Conservation (phyloP, 1,140 invertebrate genomes). For the Himalopsyche phryganea region DNA sequence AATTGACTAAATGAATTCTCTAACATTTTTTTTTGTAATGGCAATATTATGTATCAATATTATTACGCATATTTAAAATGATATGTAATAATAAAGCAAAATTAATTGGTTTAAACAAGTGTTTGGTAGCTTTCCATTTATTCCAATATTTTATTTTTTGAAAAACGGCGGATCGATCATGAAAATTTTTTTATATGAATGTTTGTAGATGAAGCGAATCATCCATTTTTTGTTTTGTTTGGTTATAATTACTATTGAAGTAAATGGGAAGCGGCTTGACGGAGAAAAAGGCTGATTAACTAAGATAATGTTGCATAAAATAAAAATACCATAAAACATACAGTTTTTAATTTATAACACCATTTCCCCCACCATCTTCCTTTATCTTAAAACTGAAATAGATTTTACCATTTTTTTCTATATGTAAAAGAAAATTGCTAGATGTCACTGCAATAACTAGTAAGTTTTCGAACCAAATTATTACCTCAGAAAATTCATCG, state of each 20-base stretch:
- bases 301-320: constrained; percentile 34
- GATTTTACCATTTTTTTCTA: no score
- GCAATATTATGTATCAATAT: constrained; percentile 13
- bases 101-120: constrained; percentile 29
- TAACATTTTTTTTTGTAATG: constrained; percentile 1
- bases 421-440: no score
- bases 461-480: no score
- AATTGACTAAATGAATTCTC: not conserved
- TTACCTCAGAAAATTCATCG: no score
- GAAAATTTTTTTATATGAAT: not conserved
- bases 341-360: no score
- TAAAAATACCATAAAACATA: constrained; percentile 31
- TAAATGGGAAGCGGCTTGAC: constrained; percentile 28
- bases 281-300: constrained; percentile 35
- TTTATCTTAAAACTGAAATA: no score
- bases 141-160: constrained; percentile 8
- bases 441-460: no score
- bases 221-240: not conserved
- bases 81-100: constrained; percentile 14
- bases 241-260: constrained; percentile 9
- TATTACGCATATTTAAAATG: constrained; percentile 1
- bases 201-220: not conserved
- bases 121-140: constrained; percentile 28
- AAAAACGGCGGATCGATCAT: not conserved
- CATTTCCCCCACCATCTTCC: no score